Conservation (phyloP, 2,113 vertebrate genomes). For the Bucco capensis region DNA sequence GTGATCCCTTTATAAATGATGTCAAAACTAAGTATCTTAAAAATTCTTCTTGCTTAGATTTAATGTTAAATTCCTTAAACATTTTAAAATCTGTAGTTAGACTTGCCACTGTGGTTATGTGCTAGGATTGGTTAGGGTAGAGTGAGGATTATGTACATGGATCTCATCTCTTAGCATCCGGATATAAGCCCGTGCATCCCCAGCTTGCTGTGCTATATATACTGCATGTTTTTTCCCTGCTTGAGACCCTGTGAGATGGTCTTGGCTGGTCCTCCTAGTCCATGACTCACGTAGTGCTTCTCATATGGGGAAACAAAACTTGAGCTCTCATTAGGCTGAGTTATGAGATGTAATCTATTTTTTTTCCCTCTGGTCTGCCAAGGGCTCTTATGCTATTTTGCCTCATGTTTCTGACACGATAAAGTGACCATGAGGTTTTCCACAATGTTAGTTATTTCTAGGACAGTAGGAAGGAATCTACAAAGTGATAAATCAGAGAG, state of each 20-base stretch:
- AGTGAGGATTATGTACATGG: neutral
- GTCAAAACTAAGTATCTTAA: neutral
- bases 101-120: neutral
- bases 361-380: neutral
- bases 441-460: neutral
- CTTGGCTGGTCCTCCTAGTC: neutral
- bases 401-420: neutral
- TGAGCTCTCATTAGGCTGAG: accelerated
- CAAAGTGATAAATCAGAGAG: neutral
- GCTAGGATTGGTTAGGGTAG: neutral
- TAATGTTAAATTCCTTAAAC: neutral
- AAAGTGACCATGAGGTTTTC: neutral
- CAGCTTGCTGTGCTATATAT: neutral
- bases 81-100: neutral
- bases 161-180: neutral
- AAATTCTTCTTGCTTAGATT: neutral
- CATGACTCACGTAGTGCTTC: neutral
- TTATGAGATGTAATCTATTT: neutral
- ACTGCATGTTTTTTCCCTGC: neutral
- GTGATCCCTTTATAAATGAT: neutral
- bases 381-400: neutral
- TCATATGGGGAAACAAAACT: neutral
- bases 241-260: neutral
- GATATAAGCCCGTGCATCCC: neutral
- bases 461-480: neutral